Conservation (phyloP, 1,140 invertebrate genomes). For the Saccostrea glomerata region DNA sequence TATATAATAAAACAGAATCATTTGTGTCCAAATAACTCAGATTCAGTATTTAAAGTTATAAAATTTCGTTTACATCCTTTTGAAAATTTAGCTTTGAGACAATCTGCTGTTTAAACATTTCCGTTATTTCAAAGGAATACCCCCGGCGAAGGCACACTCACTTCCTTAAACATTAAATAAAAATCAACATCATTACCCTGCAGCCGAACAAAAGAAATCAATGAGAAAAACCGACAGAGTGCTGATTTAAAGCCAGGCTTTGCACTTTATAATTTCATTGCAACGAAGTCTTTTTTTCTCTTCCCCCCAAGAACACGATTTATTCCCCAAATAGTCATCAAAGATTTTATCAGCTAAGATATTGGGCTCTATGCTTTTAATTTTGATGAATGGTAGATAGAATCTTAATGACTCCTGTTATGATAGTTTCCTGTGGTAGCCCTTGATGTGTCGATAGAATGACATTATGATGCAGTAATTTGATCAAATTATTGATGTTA, state of each 20-base stretch:
- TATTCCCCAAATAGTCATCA: neutral
- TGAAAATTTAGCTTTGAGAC: neutral
- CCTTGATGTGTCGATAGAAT: neutral
- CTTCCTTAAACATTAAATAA: constrained; percentile 14
- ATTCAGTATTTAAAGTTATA: neutral
- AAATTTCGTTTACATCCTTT: neutral
- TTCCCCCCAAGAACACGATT: neutral
- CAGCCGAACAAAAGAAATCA: neutral
- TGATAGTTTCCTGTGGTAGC: neutral
- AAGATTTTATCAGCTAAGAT: neutral
- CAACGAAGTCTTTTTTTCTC: neutral
- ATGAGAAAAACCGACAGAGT: neutral
- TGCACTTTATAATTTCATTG: neutral
- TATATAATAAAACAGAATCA: neutral
- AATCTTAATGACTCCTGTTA: neutral
- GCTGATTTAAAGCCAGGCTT: neutral
- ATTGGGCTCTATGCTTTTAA: neutral
- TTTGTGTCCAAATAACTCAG: neutral
- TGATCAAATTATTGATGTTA: no score
- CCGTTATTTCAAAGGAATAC: constrained; percentile 8
- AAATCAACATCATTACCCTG: neutral
- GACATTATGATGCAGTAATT: no score
- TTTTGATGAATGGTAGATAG: neutral
- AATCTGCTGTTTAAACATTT: neutral
- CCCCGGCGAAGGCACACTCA: neutral